Base-by-base conservation (phyloP, 23 tunicate species). In the Botrylloides violaceus region DNA sequence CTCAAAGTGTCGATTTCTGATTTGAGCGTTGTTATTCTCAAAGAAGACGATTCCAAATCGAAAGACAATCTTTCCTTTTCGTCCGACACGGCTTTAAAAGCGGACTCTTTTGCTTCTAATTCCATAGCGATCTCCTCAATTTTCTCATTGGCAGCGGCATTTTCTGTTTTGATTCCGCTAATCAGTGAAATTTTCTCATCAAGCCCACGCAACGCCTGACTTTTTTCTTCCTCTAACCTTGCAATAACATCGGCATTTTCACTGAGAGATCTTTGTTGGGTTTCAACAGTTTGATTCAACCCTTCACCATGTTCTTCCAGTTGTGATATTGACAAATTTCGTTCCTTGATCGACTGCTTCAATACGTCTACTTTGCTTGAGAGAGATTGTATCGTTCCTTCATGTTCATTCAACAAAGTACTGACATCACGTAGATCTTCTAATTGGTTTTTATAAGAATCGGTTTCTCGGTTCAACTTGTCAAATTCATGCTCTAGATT, bases 361-460 rank as follows among this genome's bases (percentile, higher is more conserved):
- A 19, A 61, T 15, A 43, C 74, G 1, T 72, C 61, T 37, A 71
- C 23, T 35, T 84, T 79, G 26, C 72, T 59, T 23, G 50, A 28
- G 25, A 70, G n/a, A 34, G 65, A 7, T 2, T 58, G 21, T 43
- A 84, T 66, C 34, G 27, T 19, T 1, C 66, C 66, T 33, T 84
- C 82, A 47, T 78, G 76, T 37, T 59, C 60, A 22, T 84, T 79
- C 75, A 77, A 64, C 1, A 64, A 28, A 32, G 64, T 58, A 24
- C 79, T 34, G 27, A 71, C 64, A 25, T 57, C 80, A 12, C 53
- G 66, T 30, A 84, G 34, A 4, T 64, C 79, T 23, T 84, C 83
- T 38, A 80, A 36, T 19, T 80, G 34, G 12, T 29, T 22, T 3
- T 4, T 29, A 19, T 50, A 38, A 21, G 32, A 62, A 0, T 72